Conservation (phyloP, 2,797 vertebrate genomes). For the Ctenosaura bakeri region DNA sequence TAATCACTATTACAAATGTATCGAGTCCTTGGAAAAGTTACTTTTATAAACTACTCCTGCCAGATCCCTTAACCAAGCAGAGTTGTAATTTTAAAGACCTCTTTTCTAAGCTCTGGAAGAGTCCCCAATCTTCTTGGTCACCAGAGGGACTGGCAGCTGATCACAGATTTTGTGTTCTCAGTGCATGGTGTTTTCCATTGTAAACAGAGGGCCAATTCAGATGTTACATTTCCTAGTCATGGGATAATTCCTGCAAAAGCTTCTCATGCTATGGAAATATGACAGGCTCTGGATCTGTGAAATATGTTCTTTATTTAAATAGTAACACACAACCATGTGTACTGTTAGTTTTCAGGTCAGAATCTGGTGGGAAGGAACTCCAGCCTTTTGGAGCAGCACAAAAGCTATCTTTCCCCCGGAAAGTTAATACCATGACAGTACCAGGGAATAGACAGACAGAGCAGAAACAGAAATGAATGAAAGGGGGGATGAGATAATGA, state of each 20-base stretch:
- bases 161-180: not conserved
- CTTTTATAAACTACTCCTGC: too few species aligned
- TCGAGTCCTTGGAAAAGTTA: too few species aligned
- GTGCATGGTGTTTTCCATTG: not conserved
- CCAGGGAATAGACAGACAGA: fast-evolving
- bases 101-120: too few species aligned
- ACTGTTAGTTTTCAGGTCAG: not conserved
- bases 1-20: too few species aligned
- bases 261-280: not conserved
- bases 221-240: not conserved
- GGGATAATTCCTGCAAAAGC: not conserved
- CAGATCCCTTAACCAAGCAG: too few species aligned
- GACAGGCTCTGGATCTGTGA: not conserved
- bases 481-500: not conserved
- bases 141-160: not conserved
- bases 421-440: constrained; percentile 20
- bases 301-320: not conserved
- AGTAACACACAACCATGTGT: not conserved
- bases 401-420: constrained; percentile 34
- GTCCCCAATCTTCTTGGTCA: not conserved
- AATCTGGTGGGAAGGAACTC: not conserved
- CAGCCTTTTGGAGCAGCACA: not conserved
- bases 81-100: too few species aligned
- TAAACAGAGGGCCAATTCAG: not conserved
- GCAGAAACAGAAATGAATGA: constrained; percentile 18